Evolutionary conservation across 2,888 invertebrate genomes (phyloP).

Genomic region (Stratiomys singularior): DNA sequence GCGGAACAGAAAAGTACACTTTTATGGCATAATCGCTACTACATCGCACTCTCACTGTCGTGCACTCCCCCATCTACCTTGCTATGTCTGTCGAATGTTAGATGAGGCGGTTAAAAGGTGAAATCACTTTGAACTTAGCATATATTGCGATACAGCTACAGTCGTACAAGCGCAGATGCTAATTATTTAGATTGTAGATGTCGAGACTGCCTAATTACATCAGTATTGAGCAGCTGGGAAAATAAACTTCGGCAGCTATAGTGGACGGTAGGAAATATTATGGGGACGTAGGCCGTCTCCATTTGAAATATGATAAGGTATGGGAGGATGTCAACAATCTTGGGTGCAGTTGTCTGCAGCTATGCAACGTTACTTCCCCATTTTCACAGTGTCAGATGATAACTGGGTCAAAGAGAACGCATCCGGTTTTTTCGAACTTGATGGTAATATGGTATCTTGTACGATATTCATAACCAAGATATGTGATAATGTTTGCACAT

Average conservation of each 20-base stretch:
- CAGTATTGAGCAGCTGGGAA: neutral
- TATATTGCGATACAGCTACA: too few species aligned
- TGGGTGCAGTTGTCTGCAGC: neutral
- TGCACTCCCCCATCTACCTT: too few species aligned
- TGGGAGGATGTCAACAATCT: neutral
- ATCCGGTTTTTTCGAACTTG: too few species aligned
- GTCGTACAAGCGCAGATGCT: neutral
- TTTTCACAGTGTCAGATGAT: neutral
- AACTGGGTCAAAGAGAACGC: slow-evolving; percentile 9
- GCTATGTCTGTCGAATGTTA: too few species aligned
- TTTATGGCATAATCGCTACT: too few species aligned
- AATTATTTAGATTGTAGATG: slow-evolving; percentile 9
- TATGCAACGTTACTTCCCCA: neutral
- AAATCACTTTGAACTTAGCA: too few species aligned
- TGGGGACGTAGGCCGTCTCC: neutral
- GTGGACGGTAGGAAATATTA: too few species aligned
- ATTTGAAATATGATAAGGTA: slow-evolving; percentile 17
- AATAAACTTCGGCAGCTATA: neutral
- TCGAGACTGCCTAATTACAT: slow-evolving; percentile 14
- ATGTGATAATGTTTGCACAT: neutral
- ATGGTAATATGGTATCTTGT: neutral
- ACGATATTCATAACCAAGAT: neutral
- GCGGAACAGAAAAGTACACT: too few species aligned
- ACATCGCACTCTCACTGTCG: too few species aligned
- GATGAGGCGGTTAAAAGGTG: too few species aligned